Base-by-base conservation (phyloP, 1,140 invertebrate species). In the Sesamia nonagrioides region DNA sequence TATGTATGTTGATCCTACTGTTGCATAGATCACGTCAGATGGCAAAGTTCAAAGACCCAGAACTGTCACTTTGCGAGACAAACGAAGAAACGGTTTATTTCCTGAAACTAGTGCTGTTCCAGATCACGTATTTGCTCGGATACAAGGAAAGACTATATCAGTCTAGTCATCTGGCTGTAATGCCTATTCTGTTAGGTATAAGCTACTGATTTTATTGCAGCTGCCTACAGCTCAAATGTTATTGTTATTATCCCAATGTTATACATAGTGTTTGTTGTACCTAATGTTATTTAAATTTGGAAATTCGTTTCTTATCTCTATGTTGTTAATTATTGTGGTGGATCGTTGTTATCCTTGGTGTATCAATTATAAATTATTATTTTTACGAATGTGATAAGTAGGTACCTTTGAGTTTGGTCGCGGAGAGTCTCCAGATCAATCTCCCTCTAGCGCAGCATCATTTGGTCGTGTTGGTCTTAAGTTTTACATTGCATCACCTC, bases 1-100 rank as follows among this genome's bases (percentile, higher is more conserved):
- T 21, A 56, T 54, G 61, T 66, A 45, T 48, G 42, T 54, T 71
- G 68, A 71, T 71, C 68, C 50, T 45, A 71, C 35, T 21, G n/a
- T 45, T 75, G 21, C 58, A 75, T 61, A 75, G 61, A 68, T 77
- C 60, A 77, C 45, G 48, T 76, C 60, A 56, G 35, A 52, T 72
- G 69, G 17, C 18, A 27, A 42, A 77, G 74, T 52, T 77, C 74
- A 77, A 77, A 77, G 74, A 77, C 74, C 74, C 35, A 77, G 45
- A 40, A 54, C 33, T 77, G 73, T 54, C 58, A 54, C 56, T 77
- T 68, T 52, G 42, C 56, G 61, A 77, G 61, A 68, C 74, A 68
- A 60, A 76, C 60, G 60, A 42, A 76, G 58, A 63, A 58, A 77
- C 61, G 61, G 60, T 77, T 68, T 42, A 68, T 56, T 42, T 77